A percentile compares a stretch with the other conserved stretches of the same genome.
These are phyloP conservation scores for Bugula neritina DNA, from an alignment of 2,888 invertebrate genomes.

Conservation along the genomic window DNA sequence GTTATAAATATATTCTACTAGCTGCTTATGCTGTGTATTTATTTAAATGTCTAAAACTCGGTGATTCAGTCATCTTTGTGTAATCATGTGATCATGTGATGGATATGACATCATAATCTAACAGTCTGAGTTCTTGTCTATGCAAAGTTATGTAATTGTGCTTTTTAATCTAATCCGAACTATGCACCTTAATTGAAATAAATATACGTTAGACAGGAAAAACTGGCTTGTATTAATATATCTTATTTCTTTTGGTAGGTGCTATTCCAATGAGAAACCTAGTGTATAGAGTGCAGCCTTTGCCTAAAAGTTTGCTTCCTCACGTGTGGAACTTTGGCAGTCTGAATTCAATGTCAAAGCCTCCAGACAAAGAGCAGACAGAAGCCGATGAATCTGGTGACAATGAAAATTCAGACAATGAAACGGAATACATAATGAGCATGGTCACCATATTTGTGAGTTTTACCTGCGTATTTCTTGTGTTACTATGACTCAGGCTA, in stretches of 20 bases:
- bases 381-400: background rate
- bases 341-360: too few species aligned
- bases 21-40: conserved; percentile 30
- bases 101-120: too few species aligned
- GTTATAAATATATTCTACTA: conserved; percentile 37
- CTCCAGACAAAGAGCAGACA: too few species aligned
- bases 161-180: too few species aligned
- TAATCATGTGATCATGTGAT: background rate
- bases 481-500: too few species aligned
- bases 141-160: too few species aligned
- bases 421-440: background rate
- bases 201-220: background rate
- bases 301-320: background rate
- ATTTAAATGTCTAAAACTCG: too few species aligned
- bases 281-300: background rate
- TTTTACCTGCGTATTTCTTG: too few species aligned
- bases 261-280: background rate
- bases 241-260: too few species aligned
- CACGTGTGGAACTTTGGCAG: background rate
- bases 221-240: background rate
- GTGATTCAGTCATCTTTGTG: background rate
- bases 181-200: too few species aligned
- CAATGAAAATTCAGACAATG: background rate
- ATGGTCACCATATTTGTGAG: background rate
- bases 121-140: too few species aligned